These are phyloP conservation scores for Pachydiplax longipennis DNA, from an alignment of 2,888 invertebrate species.

Conservation along the genomic window DNA sequence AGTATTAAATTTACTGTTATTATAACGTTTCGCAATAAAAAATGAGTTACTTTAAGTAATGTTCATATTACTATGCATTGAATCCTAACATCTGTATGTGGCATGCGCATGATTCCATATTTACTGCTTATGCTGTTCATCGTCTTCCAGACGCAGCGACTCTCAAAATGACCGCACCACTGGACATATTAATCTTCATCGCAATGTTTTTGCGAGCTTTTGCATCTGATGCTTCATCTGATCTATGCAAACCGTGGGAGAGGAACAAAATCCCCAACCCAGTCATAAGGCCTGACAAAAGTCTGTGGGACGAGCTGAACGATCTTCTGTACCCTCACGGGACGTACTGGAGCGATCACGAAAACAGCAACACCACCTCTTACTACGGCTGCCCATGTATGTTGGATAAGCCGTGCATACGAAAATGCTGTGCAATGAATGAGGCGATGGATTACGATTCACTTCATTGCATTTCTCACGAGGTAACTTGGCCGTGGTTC, in stretches of 20 bases:
- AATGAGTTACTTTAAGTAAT: no score
- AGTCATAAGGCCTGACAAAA: background rate
- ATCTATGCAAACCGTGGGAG: background rate
- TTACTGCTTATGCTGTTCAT: no score
- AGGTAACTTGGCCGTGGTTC: background rate
- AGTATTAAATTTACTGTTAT: no score
- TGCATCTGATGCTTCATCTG: background rate
- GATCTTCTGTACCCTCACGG: background rate
- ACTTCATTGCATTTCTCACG: background rate
- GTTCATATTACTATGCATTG: no score
- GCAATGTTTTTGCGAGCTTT: no score
- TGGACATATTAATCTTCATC: no score
- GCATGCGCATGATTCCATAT: no score
- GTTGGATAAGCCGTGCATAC: background rate
- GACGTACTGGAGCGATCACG: background rate
- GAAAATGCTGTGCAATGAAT: constrained; percentile 1
- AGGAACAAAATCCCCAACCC: background rate
- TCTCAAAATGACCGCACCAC: no score
- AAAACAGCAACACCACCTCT: background rate
- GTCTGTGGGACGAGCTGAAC: background rate
- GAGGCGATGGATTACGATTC: background rate
- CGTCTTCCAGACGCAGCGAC: no score
- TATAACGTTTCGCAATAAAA: no score
- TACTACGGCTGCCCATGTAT: background rate
- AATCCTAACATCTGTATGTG: no score